Evolutionary conservation across 1,140 invertebrate genomes (phyloP), one percentile per base, ranked within the genome.

Genomic region (Andrena cerasifolii): DNA sequence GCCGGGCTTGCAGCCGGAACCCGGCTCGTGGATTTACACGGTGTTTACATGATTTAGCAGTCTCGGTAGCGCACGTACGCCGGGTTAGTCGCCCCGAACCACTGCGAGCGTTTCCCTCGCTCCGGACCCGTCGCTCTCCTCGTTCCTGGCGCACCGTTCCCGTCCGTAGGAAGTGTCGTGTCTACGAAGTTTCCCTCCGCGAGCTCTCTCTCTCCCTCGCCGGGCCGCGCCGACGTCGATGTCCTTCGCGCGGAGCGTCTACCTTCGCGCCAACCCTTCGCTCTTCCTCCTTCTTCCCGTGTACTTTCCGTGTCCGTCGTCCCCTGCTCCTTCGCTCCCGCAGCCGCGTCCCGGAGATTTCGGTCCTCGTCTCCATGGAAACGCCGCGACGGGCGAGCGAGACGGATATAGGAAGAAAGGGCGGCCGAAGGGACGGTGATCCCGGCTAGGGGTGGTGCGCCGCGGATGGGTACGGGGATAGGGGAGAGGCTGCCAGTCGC

Each of bases 31-130:
- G 80, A 87, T 88, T 86, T 89, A 88, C 86, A 86, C 72, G 73
- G 54, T 89, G 86, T 89, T 89, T 89, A 88, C 88, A 87, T 88
- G 86, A 88, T 88, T 89, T 89, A 88, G 63, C 80, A 82, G 79
- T 79, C 72, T 79, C 74, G n/a, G 47, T 66, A 26, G 28, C 47
- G 73, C 56, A 65, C 79, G 79, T 80, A 70, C 49, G 58, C 45
- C 43, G 28, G 62, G 73, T 61, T 70, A 65, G 53, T 31, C 40
- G 16, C 26, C 63, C 54, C 59, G 24, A 82, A 80, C 47, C 79
- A 79, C 31, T 49, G 26, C 61, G 80, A 73, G 71, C 63, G 53
- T 79, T 76, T 58, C 62, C 63, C 65, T 65, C 14, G 31, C 62
- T 51, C 43, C 31, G 45, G n/a, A 26, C 36, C 26, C 71, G 63